Conservation (phyloP, 2,888 invertebrate species). For the Amblyjoppa proteus region DNA sequence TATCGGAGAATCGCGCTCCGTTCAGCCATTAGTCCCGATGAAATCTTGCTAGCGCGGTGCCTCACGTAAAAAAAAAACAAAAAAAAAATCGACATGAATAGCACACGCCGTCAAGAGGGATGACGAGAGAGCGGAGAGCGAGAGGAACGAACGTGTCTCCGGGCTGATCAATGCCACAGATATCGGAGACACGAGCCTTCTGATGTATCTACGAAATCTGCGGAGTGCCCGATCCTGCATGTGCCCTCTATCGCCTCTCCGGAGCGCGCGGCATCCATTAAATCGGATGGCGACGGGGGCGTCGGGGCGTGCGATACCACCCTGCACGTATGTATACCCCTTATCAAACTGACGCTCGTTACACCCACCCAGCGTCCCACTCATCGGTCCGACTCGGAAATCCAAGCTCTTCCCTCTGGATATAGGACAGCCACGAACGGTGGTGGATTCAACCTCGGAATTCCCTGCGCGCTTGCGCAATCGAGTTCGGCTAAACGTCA, state of each 20-base stretch:
- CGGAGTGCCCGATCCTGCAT: constrained; percentile 49
- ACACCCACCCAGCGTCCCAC: constrained; percentile 36
- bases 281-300: constrained; percentile 38
- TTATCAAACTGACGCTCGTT: constrained; percentile 75
- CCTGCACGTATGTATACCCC: constrained; percentile 60
- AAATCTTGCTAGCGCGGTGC: constrained; percentile 65
- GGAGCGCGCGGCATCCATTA: constrained; percentile 49
- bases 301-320: constrained; percentile 25
- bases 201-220: constrained; percentile 73
- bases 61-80: neutral
- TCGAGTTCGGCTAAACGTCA: neutral
- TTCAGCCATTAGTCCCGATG: constrained; percentile 74
- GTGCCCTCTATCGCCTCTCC: constrained; percentile 24
- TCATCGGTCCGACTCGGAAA: neutral
- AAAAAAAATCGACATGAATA: constrained; percentile 36
- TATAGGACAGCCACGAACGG: neutral
- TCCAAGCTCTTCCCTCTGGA: constrained; percentile 1
- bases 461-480: neutral
- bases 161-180: constrained; percentile 79
- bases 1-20: constrained; percentile 66
- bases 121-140: constrained; percentile 43
- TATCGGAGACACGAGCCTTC: constrained; percentile 76
- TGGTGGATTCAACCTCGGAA: constrained; percentile 13
- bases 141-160: constrained; percentile 77
- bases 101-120: constrained; percentile 45